phyloP scores from a whole-genome alignment of 2,888 invertebrate species.

The Trissoscelio sp. region DNA sequence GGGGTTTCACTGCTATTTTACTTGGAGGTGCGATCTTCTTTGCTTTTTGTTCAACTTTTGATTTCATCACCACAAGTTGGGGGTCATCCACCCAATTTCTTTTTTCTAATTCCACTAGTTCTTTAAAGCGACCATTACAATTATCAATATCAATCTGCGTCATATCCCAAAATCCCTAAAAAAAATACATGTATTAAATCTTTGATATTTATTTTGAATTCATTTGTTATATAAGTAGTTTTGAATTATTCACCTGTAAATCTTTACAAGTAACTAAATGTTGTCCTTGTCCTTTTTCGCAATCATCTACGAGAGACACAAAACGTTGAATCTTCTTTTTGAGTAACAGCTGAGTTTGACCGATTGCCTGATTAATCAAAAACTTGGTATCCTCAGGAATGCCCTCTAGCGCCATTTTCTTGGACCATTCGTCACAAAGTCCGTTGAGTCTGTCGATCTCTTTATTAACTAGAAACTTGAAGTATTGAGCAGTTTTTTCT shows the following conservation, averaged over 20 bases:
- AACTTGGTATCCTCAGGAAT: constrained; percentile 85
- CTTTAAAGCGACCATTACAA: constrained; percentile 76
- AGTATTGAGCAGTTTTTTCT: constrained; percentile 82
- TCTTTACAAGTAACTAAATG: constrained; percentile 87
- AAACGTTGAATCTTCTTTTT: constrained; percentile 92
- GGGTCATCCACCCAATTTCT: too few species aligned
- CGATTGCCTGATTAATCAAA: constrained; percentile 88
- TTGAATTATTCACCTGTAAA: constrained; percentile 86
- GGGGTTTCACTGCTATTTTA: too few species aligned
- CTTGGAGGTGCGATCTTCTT: too few species aligned
- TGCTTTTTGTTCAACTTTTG: too few species aligned
- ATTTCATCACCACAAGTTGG: too few species aligned
- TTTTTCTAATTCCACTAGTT: background rate
- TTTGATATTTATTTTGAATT: background rate
- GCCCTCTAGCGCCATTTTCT: constrained; percentile 81
- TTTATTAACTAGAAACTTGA: constrained; percentile 83
- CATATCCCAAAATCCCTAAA: constrained; percentile 95
- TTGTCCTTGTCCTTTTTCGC: constrained; percentile 83
- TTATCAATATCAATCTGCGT: constrained; percentile 87
- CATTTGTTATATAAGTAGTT: background rate
- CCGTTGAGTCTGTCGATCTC: constrained; percentile 85
- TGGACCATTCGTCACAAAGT: constrained; percentile 85
- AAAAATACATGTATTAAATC: background rate
- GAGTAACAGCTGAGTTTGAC: constrained; percentile 91
- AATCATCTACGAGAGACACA: constrained; percentile 82